Base-by-base conservation (phyloP, 1,140 invertebrate genomes). In the Ceratitis capitata region DNA sequence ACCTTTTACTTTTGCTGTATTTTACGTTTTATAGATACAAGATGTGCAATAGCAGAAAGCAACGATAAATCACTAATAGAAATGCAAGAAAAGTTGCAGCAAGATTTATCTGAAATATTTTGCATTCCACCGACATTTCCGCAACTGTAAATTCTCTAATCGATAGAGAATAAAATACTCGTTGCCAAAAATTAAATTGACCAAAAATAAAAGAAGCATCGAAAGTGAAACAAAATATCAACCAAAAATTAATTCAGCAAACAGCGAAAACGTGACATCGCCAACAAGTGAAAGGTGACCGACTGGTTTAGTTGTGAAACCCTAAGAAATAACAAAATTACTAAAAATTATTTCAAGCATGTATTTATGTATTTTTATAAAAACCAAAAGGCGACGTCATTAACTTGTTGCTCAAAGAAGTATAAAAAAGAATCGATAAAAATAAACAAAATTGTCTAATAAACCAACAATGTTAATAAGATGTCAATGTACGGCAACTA, bases 401-500 rank as follows among this genome's bases (percentile, higher is more conserved):
- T 10, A 39, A 69, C 61, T 39, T 69, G 32, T 69, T 39, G 61
- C 29, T 14, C 29, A 19, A 14, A 58, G n/a, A 69, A 69, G 61
- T n/a, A 39, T 3, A 23, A 78, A 78, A 12, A 45, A 78, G 7
- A 9, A 42, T 9, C 26, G 69, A 45, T 12, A 78, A 47, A 78
- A 78, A 45, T 5, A 6, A 45, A 74, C 19, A 42, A 19, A 78
- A 78, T 23, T 56, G 32, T 69, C 16, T 4, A 45, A 78, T 78
- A 47, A 56, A 56, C 19, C 51, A 12, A 47, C 45, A 7, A 56
- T n/a, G 12, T 19, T 23, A 78, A 78, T 78, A 45, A 78, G 45
- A 61, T 45, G 69, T 78, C 69, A 78, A 78, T 39, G 69, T 45
- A 78, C 69, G 39, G 29, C n/a, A 78, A 78, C 69, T n/a, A 14